Percentiles rank a stretch among this genome's conserved stretches.
These are phyloP conservation scores for Accipiter virgatus DNA, from an alignment of 2,113 vertebrate genomes.

Conservation along the genomic window DNA sequence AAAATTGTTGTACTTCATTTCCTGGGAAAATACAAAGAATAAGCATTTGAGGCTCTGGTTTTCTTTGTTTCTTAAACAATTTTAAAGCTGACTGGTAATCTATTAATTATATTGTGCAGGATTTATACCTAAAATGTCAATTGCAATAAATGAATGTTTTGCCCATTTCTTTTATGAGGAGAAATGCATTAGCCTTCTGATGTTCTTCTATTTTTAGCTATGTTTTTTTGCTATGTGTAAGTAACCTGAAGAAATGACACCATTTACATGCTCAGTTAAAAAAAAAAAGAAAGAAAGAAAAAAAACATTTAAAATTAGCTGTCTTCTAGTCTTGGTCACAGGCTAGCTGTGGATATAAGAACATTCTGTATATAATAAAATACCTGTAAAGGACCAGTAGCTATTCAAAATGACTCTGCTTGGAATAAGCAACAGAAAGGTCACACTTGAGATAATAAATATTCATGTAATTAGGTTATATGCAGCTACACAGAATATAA, in stretches of 20 bases:
- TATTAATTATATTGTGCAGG: background rate
- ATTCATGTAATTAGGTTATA: slow-evolving; percentile 61
- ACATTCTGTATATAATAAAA: background rate
- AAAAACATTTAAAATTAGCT: background rate
- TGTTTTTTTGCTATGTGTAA: background rate
- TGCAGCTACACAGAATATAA: background rate
- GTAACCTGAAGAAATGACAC: background rate
- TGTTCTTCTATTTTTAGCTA: background rate
- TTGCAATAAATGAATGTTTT: background rate
- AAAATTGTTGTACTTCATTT: background rate
- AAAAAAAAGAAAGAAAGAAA: background rate
- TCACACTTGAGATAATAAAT: slow-evolving; percentile 39
- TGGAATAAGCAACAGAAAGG: slow-evolving; percentile 8
- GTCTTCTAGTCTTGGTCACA: background rate
- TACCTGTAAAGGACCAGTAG: background rate
- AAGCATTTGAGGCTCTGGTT: background rate
- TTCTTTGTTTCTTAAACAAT: background rate
- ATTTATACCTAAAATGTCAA: background rate
- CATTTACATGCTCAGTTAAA: background rate
- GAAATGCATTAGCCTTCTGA: background rate
- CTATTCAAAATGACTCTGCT: background rate
- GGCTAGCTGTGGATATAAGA: background rate
- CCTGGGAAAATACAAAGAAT: background rate
- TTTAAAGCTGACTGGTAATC: background rate
- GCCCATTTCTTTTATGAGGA: background rate